Base-by-base conservation (phyloP, 1,140 invertebrate species). In the Trigoniulus corallinus region DNA sequence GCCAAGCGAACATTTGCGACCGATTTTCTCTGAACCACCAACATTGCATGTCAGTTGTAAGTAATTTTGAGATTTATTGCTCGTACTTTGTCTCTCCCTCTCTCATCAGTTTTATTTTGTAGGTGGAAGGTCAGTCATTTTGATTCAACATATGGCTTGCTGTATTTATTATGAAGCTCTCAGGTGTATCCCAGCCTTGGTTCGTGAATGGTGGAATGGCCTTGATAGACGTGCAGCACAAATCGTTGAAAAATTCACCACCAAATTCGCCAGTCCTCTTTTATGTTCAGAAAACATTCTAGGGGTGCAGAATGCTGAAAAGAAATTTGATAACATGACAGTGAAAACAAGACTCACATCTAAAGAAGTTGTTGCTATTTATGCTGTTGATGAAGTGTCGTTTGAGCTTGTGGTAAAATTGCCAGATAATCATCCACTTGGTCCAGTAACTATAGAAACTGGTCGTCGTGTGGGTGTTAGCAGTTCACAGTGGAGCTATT, bases 351-450 rank as follows among this genome's bases (percentile, higher is more conserved):
- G 83, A 54, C 70, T 73, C 27, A 72, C 72, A 0, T 76, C 77
- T 3, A 69, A 82, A 41, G 84, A 91, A 72, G 78, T 92, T 0
- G 64, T 81, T 26, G 85, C 85, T 1, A 68, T 76, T 0, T 92
- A 91, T 64, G 74, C 77, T 20, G 74, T 91, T 42, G 84, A 89
- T 58, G 85, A 91, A 50, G 76, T 78, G 0, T 79, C 77, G 53
- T 79, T 88, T 58, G 86, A 89, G 61, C 65, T 93, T 1, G 71
- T 76, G 1, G 81, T 94, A 51, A 69, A 74, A 3, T 66, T 94
- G 48, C 79, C 87, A 0, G 57, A 66, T 13, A 91, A 92, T 67
- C 79, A 89, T 70, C 88, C 88, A 1, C 66, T 92, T 2, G 79
- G 78, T 1, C 71, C 74, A 2, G 76, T 86, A 0, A 74, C 70